These are phyloP conservation scores for Pardosa pseudoannulata DNA, from an alignment of 2,888 invertebrate genomes.

Conservation along the genomic window DNA sequence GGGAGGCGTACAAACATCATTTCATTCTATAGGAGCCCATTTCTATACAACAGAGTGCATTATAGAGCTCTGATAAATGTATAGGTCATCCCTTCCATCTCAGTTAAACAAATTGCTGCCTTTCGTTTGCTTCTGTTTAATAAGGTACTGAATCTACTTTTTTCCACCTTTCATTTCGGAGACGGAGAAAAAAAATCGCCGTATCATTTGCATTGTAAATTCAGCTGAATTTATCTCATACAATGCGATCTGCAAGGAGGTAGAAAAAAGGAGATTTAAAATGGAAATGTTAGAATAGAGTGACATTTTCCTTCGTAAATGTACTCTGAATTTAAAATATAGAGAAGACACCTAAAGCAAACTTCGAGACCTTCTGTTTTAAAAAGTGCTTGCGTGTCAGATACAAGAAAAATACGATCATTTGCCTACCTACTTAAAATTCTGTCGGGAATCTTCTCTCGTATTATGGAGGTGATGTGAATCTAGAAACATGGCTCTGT, in stretches of 20 bases:
- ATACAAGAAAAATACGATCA: not conserved
- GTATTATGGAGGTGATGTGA: too few relatives aligned
- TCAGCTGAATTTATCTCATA: not conserved
- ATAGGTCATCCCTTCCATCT: too few relatives aligned
- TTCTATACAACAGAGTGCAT: too few relatives aligned
- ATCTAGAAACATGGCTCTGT: too few relatives aligned
- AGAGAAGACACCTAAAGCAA: not conserved
- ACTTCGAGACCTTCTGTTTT: not conserved
- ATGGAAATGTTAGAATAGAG: not conserved
- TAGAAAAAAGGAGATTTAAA: not conserved
- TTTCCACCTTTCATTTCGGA: too few relatives aligned
- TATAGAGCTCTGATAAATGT: too few relatives aligned
- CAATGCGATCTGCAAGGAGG: not conserved
- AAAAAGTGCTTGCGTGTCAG: not conserved
- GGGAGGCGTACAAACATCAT: too few relatives aligned
- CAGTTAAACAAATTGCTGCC: too few relatives aligned
- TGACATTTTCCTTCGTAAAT: not conserved
- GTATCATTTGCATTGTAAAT: not conserved
- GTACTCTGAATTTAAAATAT: constrained; percentile 2
- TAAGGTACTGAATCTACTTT: too few relatives aligned
- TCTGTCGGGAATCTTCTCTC: not conserved
- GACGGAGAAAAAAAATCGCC: not conserved
- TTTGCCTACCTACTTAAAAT: not conserved
- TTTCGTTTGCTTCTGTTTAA: too few relatives aligned
- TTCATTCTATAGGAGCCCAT: too few relatives aligned